These are phyloP conservation scores for Dolomedes plantarius DNA, from an alignment of 2,888 invertebrate species.

Conservation along the genomic window DNA sequence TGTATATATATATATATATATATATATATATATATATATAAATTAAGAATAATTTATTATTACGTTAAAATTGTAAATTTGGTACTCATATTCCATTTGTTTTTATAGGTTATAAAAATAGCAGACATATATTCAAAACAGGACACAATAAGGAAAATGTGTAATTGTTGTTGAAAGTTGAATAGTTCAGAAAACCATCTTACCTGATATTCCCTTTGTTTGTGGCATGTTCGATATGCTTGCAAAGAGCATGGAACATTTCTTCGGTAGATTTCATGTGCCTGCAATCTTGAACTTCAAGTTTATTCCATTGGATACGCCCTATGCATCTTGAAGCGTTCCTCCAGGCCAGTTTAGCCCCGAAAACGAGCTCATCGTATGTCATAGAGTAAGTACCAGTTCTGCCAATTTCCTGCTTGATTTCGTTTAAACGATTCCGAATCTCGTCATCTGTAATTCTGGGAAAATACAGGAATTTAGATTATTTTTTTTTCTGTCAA, in stretches of 20 bases:
- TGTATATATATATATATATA: no score
- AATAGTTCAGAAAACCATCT: neutral
- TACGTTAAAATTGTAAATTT: no score
- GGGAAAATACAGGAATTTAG: no score
- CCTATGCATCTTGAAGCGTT: conserved; percentile 96
- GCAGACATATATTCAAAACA: no score
- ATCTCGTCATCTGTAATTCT: conserved; percentile 90
- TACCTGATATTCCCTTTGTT: conserved; percentile 97
- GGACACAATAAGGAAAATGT: no score
- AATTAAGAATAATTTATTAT: no score
- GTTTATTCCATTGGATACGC: conserved; percentile 96
- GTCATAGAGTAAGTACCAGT: conserved; percentile 92
- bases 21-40: no score
- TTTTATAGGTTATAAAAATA: no score
- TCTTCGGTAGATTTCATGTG: conserved; percentile 95
- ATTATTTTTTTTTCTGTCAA: no score
- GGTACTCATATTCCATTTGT: no score
- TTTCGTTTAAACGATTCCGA: conserved; percentile 87
- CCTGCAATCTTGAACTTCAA: conserved; percentile 93
- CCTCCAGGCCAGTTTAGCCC: conserved; percentile 95
- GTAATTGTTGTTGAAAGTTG: no score
- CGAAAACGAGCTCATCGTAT: conserved; percentile 93
- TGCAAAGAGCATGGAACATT: conserved; percentile 97
- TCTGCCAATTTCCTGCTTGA: conserved; percentile 85
- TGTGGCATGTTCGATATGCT: conserved; percentile 96